Conservation (phyloP, 2,113 vertebrate genomes). For the Anolis sagrei region DNA sequence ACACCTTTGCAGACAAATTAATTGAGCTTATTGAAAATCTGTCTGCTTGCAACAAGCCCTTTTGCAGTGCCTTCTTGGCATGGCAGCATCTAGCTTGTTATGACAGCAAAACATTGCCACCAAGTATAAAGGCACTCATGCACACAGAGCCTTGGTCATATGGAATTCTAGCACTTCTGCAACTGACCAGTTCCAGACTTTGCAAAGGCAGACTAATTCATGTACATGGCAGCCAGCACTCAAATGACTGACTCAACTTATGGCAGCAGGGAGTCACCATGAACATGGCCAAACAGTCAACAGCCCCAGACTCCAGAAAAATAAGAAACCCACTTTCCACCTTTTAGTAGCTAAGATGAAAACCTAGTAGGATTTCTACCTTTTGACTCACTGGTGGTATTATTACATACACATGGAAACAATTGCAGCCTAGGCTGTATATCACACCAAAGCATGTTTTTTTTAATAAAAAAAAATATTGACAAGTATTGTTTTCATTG, state of each 20-base stretch:
- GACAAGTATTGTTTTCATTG: background rate
- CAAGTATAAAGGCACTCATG: background rate
- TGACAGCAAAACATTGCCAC: background rate
- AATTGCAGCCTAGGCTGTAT: fast-evolving
- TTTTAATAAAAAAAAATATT: no score
- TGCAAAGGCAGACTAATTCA: background rate
- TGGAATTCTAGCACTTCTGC: background rate
- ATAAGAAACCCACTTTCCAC: background rate
- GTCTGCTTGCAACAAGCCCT: background rate
- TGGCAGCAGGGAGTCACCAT: background rate
- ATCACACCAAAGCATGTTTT: background rate
- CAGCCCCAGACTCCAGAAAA: background rate
- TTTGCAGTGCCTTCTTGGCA: background rate
- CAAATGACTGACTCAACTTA: background rate
- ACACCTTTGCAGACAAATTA: background rate
- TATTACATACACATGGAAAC: background rate
- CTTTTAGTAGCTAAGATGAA: background rate
- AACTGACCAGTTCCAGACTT: background rate
- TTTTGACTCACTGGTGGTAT: fast-evolving
- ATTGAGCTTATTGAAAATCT: background rate
- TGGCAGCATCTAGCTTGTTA: background rate
- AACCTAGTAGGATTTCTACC: background rate
- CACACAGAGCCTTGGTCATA: background rate
- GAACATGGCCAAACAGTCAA: background rate
- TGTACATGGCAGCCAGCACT: fast-evolving